These are phyloP conservation scores for Coecobrya sp. DNA, from an alignment of 2,888 invertebrate genomes.

Conservation along the genomic window DNA sequence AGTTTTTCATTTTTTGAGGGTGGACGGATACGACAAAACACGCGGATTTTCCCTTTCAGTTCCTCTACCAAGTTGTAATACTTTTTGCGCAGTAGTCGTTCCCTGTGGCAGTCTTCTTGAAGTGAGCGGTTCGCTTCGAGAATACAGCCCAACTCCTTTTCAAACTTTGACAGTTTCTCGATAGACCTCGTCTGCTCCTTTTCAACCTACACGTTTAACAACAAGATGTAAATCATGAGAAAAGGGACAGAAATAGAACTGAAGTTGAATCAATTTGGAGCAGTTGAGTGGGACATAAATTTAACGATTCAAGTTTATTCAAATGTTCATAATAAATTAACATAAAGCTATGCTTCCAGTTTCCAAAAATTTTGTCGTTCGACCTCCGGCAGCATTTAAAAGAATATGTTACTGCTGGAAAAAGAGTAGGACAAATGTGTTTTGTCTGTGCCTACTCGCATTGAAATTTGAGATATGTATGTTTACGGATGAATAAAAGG, in stretches of 20 bases:
- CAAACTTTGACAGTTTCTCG: slow-evolving; percentile 85
- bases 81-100: slow-evolving; percentile 87
- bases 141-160: slow-evolving; percentile 85
- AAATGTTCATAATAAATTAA: background rate
- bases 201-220: slow-evolving; percentile 82
- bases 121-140: slow-evolving; percentile 85
- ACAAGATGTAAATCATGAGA: background rate
- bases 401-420: no score
- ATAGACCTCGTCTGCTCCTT: slow-evolving; percentile 85
- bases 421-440: no score
- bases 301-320: background rate
- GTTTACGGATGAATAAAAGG: background rate
- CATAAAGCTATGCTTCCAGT: no score
- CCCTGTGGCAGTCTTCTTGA: slow-evolving; percentile 87
- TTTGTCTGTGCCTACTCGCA: no score
- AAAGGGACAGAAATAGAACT: background rate
- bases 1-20: slow-evolving; percentile 90
- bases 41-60: slow-evolving; percentile 93
- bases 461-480: no score
- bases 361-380: no score
- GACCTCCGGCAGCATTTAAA: no score
- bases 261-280: background rate
- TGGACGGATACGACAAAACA: slow-evolving; percentile 93
- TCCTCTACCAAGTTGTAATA: slow-evolving; percentile 87
- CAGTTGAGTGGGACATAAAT: background rate